Evolutionary conservation across 2,797 vertebrate genomes (phyloP).

Genomic region (Anguilla pacifica): DNA sequence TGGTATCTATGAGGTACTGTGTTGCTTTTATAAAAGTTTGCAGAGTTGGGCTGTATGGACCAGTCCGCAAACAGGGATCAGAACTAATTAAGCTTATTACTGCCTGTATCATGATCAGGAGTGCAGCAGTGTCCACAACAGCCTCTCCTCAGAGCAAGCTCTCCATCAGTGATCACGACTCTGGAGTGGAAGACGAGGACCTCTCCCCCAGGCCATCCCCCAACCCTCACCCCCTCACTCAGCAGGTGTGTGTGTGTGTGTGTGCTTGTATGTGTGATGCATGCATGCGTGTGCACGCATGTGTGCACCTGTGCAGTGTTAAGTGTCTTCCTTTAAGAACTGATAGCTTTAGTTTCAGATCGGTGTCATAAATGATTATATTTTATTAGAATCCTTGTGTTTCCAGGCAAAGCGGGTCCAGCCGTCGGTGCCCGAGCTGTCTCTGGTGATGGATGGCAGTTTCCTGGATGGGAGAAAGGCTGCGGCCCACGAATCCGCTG

Average conservation of each 20-base stretch:
- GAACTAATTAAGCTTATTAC: not conserved
- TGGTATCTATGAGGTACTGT: not conserved
- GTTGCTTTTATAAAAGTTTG: too few relatives aligned
- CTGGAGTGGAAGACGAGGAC: constrained; percentile 92
- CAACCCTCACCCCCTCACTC: constrained; percentile 83
- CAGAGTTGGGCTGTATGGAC: not conserved
- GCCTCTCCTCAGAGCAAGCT: constrained; percentile 62
- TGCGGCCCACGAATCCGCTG: constrained; percentile 42
- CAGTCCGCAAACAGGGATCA: not conserved
- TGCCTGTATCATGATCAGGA: constrained; percentile 31
- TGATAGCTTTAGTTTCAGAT: not conserved
- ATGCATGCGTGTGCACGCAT: not conserved
- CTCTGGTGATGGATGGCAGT: constrained; percentile 84
- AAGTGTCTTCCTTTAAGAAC: not conserved
- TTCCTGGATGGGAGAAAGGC: constrained; percentile 65
- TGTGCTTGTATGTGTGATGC: too few relatives aligned
- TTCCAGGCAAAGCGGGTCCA: constrained; percentile 80
- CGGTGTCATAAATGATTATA: not conserved
- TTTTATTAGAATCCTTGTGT: not conserved
- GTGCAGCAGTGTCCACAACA: constrained; percentile 50
- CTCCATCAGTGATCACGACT: constrained; percentile 84
- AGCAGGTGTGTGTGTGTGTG: constrained; percentile 73
- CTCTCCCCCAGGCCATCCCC: constrained; percentile 92
- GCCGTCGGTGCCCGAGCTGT: constrained; percentile 93
- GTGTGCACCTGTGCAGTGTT: not conserved